Evolutionary conservation across 2,113 vertebrate species (phyloP), one percentile per base, ranked within the genome.

Genomic region (Spea multiplicata): DNA sequence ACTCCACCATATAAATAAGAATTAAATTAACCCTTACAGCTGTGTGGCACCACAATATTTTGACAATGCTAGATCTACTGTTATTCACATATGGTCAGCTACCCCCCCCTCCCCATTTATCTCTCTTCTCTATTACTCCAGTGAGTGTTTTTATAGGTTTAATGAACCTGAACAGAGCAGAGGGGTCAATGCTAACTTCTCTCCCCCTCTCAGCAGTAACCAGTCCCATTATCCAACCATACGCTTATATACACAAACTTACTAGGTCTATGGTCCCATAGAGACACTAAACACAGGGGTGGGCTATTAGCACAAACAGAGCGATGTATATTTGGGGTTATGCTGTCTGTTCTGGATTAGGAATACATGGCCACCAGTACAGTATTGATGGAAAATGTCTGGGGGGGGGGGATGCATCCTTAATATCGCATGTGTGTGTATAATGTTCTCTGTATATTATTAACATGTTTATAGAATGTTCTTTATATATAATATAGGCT

Each of bases 121-220:
- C 30, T 30, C 30, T 30, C 30, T 30, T 30, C 30, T 30, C 30
- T 30, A 30, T 30, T 30, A 30, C 30, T 30, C 30, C 30, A 30
- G 30, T 30, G 10, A 13, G 5, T 71, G 76, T 72, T 78, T 72
- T 78, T 78, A 72, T 14, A 66, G 69, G 61, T 44, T 78, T 66
- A 72, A 55, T 78, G 61, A 78, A 72, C 68, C 69, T 78, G 59
- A 78, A 78, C 68, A 55, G 59, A 48, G 49, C 69, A 47, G 49
- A 72, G 4, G 76, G 76, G 76, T 78, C 76, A 55, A 13, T 78
- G 47, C 57, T 72, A 78, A 53, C 55, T 72, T 49, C 44, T 68
- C 46, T 47, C 44, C 45, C 45, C 12, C 44, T 68, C 8, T 46
- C 8, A 68, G 55, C 55, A 59, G 55, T 59, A 59, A 48, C 52